A percentile compares a stretch with the other conserved stretches of the same genome.
phyloP scores from a whole-genome alignment of 2,113 vertebrate genomes.

The Rhinolophus sinicus region DNA sequence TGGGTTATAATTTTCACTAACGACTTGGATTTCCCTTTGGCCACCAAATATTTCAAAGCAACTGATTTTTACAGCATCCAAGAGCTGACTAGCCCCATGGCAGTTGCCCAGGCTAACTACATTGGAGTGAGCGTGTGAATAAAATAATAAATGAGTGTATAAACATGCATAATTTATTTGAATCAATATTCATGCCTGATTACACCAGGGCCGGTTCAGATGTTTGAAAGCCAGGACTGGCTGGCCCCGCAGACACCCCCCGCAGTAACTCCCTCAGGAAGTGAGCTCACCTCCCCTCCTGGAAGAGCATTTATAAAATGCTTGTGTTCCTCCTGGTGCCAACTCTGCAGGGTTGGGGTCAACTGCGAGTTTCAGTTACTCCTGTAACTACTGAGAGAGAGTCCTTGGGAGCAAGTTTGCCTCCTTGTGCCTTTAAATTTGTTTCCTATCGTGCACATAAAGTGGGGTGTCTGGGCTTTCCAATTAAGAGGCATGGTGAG shows the following conservation, averaged over 20 bases:
- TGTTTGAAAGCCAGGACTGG: conserved; percentile 77
- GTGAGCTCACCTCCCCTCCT: conserved; percentile 84
- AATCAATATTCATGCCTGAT: conserved; percentile 78
- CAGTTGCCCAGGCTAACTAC: conserved; percentile 66
- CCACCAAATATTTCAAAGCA: conserved; percentile 64
- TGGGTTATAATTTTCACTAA: conserved; percentile 49
- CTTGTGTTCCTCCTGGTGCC: conserved; percentile 73
- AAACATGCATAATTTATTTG: conserved; percentile 82
- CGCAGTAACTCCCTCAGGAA: conserved; percentile 86
- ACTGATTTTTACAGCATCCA: conserved; percentile 4
- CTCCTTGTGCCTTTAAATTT: conserved; percentile 61
- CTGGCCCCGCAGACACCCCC: conserved; percentile 85
- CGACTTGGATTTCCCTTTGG: conserved; percentile 56
- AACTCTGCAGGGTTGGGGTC: conserved; percentile 40
- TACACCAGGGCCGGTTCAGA: conserved; percentile 76
- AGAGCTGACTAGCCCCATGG: conserved; percentile 52
- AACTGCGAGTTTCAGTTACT: conserved; percentile 38
- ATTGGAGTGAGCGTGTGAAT: conserved; percentile 62
- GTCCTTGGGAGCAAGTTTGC: conserved; percentile 56
- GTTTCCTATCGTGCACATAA: background rate
- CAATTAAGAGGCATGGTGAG: conserved; percentile 53
- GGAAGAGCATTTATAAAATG: conserved; percentile 78
- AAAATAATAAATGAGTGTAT: conserved; percentile 81
- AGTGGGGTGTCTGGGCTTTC: conserved; percentile 54
- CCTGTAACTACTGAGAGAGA: conserved; percentile 50